Evolutionary conservation across 2,888 invertebrate genomes (phyloP).

Genomic region (Pseudococcus jackbeardsleyi): DNA sequence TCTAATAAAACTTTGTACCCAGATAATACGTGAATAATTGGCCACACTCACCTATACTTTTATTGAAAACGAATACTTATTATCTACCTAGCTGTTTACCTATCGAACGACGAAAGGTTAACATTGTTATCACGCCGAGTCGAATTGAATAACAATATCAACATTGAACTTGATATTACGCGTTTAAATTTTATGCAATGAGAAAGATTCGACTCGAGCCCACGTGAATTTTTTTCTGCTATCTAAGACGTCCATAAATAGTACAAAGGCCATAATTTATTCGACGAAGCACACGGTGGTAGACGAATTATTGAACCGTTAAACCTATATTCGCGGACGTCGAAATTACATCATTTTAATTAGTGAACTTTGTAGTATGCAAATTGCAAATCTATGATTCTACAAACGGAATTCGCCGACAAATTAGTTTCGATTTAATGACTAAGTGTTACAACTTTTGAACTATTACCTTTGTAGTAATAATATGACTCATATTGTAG

Average conservation of each 20-base stretch:
- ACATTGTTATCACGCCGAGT: neutral
- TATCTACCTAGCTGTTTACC: slow-evolving; percentile 20
- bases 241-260: neutral
- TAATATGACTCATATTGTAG: neutral
- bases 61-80: slow-evolving; percentile 2
- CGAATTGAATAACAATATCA: neutral
- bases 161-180: slow-evolving; percentile 39
- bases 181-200: neutral
- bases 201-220: neutral
- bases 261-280: neutral
- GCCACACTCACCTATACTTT: neutral
- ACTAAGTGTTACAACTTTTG: neutral
- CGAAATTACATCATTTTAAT: no score
- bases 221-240: slow-evolving; percentile 5
- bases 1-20: neutral
- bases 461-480: neutral
- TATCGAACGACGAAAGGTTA: slow-evolving; percentile 27
- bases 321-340: neutral
- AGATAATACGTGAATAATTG: neutral
- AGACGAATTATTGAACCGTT: neutral
- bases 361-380: no score
- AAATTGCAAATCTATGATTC: neutral
- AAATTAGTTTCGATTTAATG: neutral
- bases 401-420: neutral
- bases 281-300: neutral